These are phyloP conservation scores for Echeneis naucrates DNA, from an alignment of 2,797 vertebrate genomes.

Conservation along the genomic window DNA sequence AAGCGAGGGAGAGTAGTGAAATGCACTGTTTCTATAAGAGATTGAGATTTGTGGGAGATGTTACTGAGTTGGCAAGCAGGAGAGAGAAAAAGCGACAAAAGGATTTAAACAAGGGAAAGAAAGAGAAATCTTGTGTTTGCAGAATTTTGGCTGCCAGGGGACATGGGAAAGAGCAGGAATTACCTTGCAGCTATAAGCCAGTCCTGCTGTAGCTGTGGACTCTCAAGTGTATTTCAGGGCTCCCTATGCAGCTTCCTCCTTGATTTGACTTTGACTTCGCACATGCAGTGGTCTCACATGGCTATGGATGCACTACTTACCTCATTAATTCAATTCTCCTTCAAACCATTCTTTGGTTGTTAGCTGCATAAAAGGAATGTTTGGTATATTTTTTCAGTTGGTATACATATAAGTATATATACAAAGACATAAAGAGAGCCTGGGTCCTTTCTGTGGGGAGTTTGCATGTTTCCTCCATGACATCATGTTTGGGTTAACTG, in stretches of 20 bases:
- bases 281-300: constrained; percentile 35
- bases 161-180: constrained; percentile 58
- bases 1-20: constrained; percentile 1
- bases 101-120: constrained; percentile 39
- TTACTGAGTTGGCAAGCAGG: neutral
- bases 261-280: constrained; percentile 60
- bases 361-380: neutral
- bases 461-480: too few relatives aligned
- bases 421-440: too few relatives aligned
- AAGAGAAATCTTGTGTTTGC: constrained; percentile 49
- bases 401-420: too few relatives aligned
- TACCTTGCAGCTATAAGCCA: constrained; percentile 59
- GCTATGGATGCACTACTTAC: neutral
- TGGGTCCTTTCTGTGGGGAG: too few relatives aligned
- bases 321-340: constrained; percentile 23
- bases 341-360: neutral
- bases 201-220: constrained; percentile 28
- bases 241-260: constrained; percentile 48
- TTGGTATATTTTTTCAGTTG: neutral
- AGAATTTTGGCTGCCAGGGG: constrained; percentile 50
- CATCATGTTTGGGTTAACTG: too few relatives aligned
- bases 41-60: constrained; percentile 37
- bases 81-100: constrained; percentile 17
- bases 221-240: constrained; percentile 40
- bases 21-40: constrained; percentile 7